Evolutionary conservation across 1,140 invertebrate genomes (phyloP).

Genomic region (Achatina immaculata): DNA sequence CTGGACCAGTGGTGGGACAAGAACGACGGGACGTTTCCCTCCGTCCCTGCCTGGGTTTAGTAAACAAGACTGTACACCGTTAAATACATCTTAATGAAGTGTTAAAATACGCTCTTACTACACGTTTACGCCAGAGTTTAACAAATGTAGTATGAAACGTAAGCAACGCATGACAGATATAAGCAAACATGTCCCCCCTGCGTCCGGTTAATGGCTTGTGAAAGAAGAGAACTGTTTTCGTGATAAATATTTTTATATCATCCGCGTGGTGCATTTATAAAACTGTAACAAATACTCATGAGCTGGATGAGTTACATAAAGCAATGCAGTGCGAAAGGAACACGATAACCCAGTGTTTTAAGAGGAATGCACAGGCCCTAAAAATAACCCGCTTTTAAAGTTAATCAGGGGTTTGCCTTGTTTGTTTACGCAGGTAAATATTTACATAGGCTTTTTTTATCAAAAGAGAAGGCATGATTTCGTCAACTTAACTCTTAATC

Average conservation of each 20-base stretch:
- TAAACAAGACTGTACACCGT: not conserved
- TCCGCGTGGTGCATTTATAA: not conserved
- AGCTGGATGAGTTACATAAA: not conserved
- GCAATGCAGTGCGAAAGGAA: no score
- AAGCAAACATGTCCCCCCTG: slow-evolving; percentile 11
- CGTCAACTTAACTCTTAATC: no score
- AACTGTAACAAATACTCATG: not conserved
- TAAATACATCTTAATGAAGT: slow-evolving; percentile 9
- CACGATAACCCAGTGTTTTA: no score
- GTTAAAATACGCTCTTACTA: not conserved
- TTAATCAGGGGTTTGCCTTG: no score
- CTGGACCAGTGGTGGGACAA: no score
- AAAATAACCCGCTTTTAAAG: no score
- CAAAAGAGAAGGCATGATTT: no score
- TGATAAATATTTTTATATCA: not conserved
- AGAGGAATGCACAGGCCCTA: no score
- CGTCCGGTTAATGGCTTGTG: not conserved
- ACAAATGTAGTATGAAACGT: not conserved
- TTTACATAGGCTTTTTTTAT: no score
- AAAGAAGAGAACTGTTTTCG: not conserved
- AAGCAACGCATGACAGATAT: not conserved
- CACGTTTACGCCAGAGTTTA: not conserved
- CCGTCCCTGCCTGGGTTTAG: no score
- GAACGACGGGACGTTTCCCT: no score
- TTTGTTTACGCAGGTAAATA: no score